These are phyloP conservation scores for Zoanthus solanderi DNA, from an alignment of 92 coral and sea anemone genomes.

Conservation along the genomic window DNA sequence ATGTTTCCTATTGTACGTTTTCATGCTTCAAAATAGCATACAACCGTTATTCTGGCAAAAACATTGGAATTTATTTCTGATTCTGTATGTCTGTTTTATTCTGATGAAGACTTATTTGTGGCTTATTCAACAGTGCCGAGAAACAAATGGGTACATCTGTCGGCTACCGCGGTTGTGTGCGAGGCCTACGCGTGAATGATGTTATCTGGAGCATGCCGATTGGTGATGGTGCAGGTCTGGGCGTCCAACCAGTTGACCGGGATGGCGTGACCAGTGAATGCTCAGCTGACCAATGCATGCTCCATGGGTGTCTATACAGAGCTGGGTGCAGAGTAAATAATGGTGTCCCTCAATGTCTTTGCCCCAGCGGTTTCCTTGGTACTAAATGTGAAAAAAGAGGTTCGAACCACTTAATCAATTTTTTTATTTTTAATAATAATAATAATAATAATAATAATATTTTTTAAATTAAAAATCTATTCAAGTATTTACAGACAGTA, in stretches of 20 bases:
- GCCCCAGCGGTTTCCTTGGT: slow-evolving; percentile 17
- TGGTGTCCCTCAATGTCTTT: not conserved
- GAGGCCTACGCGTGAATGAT: slow-evolving; percentile 14
- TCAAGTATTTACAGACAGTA: too few relatives aligned
- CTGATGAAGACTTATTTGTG: not conserved
- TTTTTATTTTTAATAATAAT: not conserved
- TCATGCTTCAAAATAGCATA: too few relatives aligned
- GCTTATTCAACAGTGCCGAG: not conserved
- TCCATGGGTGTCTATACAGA: slow-evolving; percentile 1
- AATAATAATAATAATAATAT: too few relatives aligned
- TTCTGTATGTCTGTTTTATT: too few relatives aligned
- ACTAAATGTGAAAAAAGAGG: slow-evolving; percentile 35
- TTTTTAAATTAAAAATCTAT: too few relatives aligned
- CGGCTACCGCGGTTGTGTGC: slow-evolving; percentile 16
- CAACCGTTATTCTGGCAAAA: too few relatives aligned
- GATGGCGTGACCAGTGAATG: not conserved
- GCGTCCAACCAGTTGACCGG: slow-evolving; percentile 12
- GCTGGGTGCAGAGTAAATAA: not conserved
- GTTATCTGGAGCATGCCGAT: slow-evolving; percentile 10
- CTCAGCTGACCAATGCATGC: slow-evolving; percentile 29
- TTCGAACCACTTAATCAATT: not conserved
- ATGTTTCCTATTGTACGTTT: too few relatives aligned
- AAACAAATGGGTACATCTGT: slow-evolving; percentile 21
- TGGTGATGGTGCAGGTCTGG: too few relatives aligned
- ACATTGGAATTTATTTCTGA: too few relatives aligned